Percentiles rank a stretch among this genome's conserved stretches.
These are phyloP conservation scores for Pituophis catenifer DNA, from an alignment of 2,113 vertebrate genomes.

Conservation along the genomic window DNA sequence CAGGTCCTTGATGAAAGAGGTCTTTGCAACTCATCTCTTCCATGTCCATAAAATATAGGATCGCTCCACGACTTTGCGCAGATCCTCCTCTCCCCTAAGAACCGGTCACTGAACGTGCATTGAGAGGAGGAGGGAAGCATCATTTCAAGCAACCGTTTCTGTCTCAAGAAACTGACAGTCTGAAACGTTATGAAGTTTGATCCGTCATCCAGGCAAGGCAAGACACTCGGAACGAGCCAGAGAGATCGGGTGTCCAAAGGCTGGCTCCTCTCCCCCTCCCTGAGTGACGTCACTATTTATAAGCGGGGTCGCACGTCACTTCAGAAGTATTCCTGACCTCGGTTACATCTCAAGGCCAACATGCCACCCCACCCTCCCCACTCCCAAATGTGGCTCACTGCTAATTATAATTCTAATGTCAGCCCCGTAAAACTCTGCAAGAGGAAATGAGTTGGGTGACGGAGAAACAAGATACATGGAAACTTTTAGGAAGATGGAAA, in stretches of 20 bases:
- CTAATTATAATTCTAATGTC: not conserved
- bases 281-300: not conserved
- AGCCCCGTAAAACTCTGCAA: not conserved
- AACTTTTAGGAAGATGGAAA: not conserved
- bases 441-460: not conserved
- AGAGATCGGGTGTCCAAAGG: not conserved
- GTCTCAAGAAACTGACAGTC: not conserved
- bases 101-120: not conserved
- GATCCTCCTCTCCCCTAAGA: not conserved
- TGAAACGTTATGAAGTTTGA: not conserved
- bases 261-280: not conserved
- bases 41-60: not conserved
- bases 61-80: not conserved
- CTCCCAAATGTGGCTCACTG: not conserved
- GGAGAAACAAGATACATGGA: not conserved
- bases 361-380: fast-evolving
- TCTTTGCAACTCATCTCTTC: not conserved
- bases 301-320: not conserved
- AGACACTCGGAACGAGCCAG: fast-evolving
- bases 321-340: not conserved
- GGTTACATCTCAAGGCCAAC: not conserved
- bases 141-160: not conserved
- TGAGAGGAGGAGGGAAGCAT: too few species aligned
- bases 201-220: not conserved
- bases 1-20: not conserved